phyloP scores from a whole-genome alignment of 2,797 vertebrate species.

The Thamnophis elegans region DNA sequence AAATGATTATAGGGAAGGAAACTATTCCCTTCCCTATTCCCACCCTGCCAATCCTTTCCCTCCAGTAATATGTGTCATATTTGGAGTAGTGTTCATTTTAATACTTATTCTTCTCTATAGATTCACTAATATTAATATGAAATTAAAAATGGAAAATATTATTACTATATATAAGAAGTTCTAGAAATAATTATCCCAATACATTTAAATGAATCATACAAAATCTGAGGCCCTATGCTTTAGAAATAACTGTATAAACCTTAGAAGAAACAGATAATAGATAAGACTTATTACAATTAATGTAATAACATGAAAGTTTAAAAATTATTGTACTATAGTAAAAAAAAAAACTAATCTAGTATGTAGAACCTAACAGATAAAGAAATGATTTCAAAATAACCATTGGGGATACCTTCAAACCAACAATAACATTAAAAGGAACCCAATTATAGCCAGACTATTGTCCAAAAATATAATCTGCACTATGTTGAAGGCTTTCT shows the following conservation, averaged over 20 bases:
- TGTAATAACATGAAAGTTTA: background rate
- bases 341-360: background rate
- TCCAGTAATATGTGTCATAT: background rate
- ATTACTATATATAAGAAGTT: background rate
- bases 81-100: background rate
- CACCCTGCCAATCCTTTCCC: background rate
- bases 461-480: background rate
- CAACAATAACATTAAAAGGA: background rate
- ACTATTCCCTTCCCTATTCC: background rate
- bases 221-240: background rate
- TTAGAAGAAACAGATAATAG: background rate
- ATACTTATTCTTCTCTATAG: background rate
- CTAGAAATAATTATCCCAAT: background rate
- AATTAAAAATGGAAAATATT: background rate
- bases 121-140: background rate
- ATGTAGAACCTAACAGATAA: background rate
- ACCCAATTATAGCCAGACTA: background rate
- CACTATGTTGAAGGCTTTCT: background rate
- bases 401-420: background rate
- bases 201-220: background rate
- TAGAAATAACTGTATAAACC: background rate
- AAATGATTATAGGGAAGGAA: background rate
- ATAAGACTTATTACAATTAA: background rate
- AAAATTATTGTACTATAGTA: background rate
- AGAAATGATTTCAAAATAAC: background rate